Percentiles rank a stretch among this genome's conserved stretches.
These are phyloP conservation scores for Rutpela maculata DNA, from an alignment of 2,888 invertebrate species.

Conservation along the genomic window DNA sequence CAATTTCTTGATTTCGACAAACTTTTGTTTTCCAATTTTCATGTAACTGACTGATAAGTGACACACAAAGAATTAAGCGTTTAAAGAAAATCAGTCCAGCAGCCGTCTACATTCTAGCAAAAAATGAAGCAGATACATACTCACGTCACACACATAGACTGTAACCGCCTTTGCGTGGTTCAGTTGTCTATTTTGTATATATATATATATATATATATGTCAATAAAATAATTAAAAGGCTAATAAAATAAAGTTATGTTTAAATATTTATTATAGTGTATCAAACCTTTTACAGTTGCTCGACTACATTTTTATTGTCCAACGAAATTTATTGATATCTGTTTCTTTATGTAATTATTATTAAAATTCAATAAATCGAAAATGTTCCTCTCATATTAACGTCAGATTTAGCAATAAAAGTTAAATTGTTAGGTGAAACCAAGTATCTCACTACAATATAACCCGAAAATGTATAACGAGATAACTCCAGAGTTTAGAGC, in stretches of 20 bases:
- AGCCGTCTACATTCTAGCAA: too few relatives aligned
- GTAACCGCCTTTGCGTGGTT: too few relatives aligned
- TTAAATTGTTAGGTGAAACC: constrained; percentile 28
- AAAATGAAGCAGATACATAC: too few relatives aligned
- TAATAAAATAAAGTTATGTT: neutral
- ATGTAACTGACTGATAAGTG: too few relatives aligned
- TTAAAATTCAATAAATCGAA: constrained; percentile 23
- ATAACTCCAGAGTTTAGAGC: constrained; percentile 47
- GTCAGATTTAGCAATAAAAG: constrained; percentile 24
- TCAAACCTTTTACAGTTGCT: neutral
- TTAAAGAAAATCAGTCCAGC: too few relatives aligned
- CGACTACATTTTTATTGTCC: constrained; percentile 24
- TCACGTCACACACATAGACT: too few relatives aligned
- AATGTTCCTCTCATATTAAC: constrained; percentile 9
- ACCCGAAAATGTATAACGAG: constrained; percentile 26
- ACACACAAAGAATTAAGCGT: too few relatives aligned
- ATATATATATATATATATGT: too few relatives aligned
- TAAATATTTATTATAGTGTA: neutral
- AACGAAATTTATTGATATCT: neutral
- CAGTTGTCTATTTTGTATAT: neutral
- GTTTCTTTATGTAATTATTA: constrained; percentile 23
- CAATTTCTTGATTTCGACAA: too few relatives aligned
- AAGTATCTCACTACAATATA: constrained; percentile 20
- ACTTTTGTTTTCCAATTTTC: too few relatives aligned
- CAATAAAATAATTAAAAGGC: neutral